Conservation (phyloP, 2,113 vertebrate species). For the Leucoraja erinaceus region DNA sequence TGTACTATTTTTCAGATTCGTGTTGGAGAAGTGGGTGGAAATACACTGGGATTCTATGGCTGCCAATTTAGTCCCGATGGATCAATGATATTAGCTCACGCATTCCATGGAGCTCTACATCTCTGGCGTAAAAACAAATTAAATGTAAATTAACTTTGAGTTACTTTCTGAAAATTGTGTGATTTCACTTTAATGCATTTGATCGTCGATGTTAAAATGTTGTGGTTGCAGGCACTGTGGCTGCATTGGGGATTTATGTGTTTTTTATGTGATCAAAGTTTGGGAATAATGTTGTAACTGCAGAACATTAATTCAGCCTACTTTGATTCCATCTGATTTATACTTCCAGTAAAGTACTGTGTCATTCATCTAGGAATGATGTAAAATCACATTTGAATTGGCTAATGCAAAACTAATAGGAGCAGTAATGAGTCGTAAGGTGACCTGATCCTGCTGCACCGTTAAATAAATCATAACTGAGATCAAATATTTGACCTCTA, state of each 20-base stretch:
- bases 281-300: neutral
- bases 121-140: conserved; percentile 72
- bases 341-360: neutral
- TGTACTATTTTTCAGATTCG: conserved; percentile 69
- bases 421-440: too few relatives aligned
- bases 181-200: neutral
- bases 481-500: too few relatives aligned
- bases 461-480: too few relatives aligned
- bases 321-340: neutral
- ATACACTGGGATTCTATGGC: conserved; percentile 89
- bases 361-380: neutral
- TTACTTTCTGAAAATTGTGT: neutral
- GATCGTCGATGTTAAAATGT: conserved; percentile 29
- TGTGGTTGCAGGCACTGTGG: neutral
- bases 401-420: neutral
- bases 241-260: neutral
- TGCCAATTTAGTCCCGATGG: conserved; percentile 87
- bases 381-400: neutral
- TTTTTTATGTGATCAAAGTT: neutral
- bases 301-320: neutral
- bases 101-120: conserved; percentile 88
- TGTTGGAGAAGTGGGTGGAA: conserved; percentile 93
- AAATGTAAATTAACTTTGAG: conserved; percentile 49
- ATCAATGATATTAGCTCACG: conserved; percentile 80
- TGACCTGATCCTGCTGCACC: too few relatives aligned